phyloP scores from a whole-genome alignment of 2,797 vertebrate species.

The Malurus splendens region DNA sequence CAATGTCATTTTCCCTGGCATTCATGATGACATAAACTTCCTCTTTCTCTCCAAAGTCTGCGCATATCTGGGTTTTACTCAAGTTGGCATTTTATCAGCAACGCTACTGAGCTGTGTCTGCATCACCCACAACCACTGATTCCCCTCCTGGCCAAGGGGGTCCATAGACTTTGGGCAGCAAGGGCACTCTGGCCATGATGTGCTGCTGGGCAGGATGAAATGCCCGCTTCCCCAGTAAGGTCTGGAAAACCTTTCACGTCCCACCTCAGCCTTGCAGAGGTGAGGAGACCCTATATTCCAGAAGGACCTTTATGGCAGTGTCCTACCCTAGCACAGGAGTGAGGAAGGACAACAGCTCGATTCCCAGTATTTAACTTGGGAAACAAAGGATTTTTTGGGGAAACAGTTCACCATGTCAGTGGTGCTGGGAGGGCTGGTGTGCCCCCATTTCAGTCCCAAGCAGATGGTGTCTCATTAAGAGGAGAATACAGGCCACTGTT shows the following conservation, averaged over 20 bases:
- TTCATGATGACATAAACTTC: not conserved
- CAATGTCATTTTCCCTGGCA: not conserved
- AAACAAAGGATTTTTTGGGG: not conserved
- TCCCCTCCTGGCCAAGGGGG: not conserved
- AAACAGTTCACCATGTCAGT: not conserved
- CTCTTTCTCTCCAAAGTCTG: not conserved
- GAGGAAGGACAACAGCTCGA: not conserved
- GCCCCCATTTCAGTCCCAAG: not conserved
- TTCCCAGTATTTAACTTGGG: not conserved
- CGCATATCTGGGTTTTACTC: not conserved
- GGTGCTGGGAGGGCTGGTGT: not conserved
- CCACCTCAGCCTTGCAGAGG: not conserved
- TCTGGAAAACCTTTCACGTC: not conserved
- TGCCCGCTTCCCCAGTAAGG: rapidly evolving
- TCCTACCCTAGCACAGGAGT: not conserved
- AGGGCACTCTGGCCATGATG: rapidly evolving
- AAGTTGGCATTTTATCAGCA: not conserved
- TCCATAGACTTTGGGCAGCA: not conserved
- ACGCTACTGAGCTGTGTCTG: not conserved
- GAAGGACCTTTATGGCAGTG: not conserved
- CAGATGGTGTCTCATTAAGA: not conserved
- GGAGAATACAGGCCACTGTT: not conserved
- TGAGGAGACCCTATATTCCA: rapidly evolving
- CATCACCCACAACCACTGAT: not conserved
- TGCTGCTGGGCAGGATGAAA: not conserved